phyloP scores from a whole-genome alignment of 2,888 invertebrate species.

The Cephus nigrinus region DNA sequence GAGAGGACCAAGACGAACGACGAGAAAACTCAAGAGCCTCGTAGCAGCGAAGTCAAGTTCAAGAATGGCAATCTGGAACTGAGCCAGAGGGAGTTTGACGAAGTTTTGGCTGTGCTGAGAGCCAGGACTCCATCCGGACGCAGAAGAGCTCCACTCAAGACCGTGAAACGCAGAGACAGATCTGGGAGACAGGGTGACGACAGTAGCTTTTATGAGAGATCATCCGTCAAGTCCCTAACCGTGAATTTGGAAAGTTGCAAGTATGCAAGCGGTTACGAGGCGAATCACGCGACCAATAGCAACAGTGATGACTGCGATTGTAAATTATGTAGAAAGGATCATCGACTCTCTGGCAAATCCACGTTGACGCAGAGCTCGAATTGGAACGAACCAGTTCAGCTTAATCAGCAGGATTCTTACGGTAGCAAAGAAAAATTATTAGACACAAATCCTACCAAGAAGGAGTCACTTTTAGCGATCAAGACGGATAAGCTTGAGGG shows the following conservation, averaged over 20 bases:
- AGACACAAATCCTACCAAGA: not conserved
- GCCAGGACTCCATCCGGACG: slow-evolving; percentile 54
- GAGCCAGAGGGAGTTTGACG: slow-evolving; percentile 64
- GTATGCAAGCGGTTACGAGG: slow-evolving; percentile 27
- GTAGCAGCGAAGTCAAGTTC: slow-evolving; percentile 40
- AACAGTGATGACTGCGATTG: slow-evolving; percentile 15
- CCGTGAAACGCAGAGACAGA: slow-evolving; percentile 41
- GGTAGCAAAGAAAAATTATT: slow-evolving; percentile 4
- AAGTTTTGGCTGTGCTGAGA: slow-evolving; percentile 63
- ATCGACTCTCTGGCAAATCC: not conserved
- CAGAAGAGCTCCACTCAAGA: slow-evolving; percentile 37
- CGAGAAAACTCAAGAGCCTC: slow-evolving; percentile 29
- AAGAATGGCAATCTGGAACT: slow-evolving; percentile 64
- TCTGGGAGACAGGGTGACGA: slow-evolving; percentile 31
- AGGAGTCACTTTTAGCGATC: not conserved
- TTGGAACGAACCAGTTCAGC: slow-evolving; percentile 5
- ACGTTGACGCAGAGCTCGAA: not conserved
- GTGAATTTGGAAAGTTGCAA: slow-evolving; percentile 9
- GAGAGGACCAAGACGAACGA: slow-evolving; percentile 33
- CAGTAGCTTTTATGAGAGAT: slow-evolving; percentile 59
- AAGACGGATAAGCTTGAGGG: slow-evolving; percentile 44
- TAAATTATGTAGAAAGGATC: slow-evolving; percentile 19
- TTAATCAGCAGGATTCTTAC: not conserved
- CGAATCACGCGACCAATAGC: slow-evolving; percentile 7
- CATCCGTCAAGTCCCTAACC: slow-evolving; percentile 7